These are phyloP conservation scores for Deilephila elpenor DNA, from an alignment of 2,888 invertebrate species.

Conservation along the genomic window DNA sequence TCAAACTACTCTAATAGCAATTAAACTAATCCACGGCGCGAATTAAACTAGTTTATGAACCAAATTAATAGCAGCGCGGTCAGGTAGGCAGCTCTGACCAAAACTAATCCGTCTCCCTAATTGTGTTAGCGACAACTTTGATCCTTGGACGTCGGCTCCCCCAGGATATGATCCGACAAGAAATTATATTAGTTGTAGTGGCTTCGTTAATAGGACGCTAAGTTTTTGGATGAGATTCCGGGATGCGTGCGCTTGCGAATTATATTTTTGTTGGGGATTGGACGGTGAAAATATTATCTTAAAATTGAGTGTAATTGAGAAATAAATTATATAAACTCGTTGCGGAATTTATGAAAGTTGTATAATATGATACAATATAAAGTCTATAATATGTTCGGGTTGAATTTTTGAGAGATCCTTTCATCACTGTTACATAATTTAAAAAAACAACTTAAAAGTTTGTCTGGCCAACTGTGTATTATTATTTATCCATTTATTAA, in stretches of 20 bases:
- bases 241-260: neutral
- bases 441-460: too few species aligned
- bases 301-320: neutral
- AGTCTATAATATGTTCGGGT: too few species aligned
- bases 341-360: too few species aligned
- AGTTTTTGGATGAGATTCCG: slow-evolving; percentile 47
- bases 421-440: too few species aligned
- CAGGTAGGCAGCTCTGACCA: slow-evolving; percentile 74
- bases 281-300: neutral
- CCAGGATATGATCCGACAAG: slow-evolving; percentile 79
- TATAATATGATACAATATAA: too few species aligned
- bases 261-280: neutral
- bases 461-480: too few species aligned
- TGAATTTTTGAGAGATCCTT: too few species aligned
- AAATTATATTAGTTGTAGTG: slow-evolving; percentile 82
- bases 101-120: slow-evolving; percentile 82
- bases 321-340: too few species aligned
- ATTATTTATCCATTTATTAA: too few species aligned
- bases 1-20: slow-evolving; percentile 15
- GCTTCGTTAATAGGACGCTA: slow-evolving; percentile 73
- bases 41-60: slow-evolving; percentile 51
- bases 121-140: slow-evolving; percentile 83
- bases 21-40: slow-evolving; percentile 39
- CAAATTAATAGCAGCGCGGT: slow-evolving; percentile 70
- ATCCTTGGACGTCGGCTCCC: slow-evolving; percentile 70